These are phyloP conservation scores for Ochropleura leucogaster DNA, from an alignment of 2,888 invertebrate genomes.

Conservation along the genomic window DNA sequence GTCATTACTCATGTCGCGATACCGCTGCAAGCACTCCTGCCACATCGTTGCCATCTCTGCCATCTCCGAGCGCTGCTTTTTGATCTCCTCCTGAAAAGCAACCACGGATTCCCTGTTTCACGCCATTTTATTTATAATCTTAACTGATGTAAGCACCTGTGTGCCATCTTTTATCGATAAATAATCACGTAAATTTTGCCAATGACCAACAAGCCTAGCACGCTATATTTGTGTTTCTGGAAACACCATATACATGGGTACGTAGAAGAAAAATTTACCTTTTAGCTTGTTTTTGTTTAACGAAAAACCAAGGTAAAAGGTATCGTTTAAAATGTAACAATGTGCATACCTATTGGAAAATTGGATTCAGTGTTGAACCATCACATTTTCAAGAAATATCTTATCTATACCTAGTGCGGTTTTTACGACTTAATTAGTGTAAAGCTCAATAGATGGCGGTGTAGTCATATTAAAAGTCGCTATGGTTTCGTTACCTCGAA, in stretches of 20 bases:
- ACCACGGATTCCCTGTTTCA: neutral
- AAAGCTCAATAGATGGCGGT: no score
- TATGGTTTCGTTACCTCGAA: no score
- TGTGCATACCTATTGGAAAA: neutral
- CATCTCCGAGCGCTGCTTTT: conserved; percentile 87
- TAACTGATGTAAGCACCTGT: neutral
- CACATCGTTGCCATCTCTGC: conserved; percentile 88
- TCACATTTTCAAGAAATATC: neutral
- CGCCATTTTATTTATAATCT: neutral
- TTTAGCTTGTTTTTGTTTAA: neutral
- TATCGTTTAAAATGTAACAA: neutral
- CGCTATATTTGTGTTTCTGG: neutral
- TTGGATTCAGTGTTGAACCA: neutral
- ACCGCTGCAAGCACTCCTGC: conserved; percentile 88
- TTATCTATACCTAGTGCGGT: no score
- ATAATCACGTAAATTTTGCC: neutral
- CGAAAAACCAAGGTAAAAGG: neutral
- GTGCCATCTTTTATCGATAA: neutral
- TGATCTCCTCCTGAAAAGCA: conserved; percentile 83
- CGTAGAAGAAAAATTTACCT: neutral
- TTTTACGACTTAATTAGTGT: no score
- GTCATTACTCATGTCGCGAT: conserved; percentile 87
- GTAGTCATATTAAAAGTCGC: no score
- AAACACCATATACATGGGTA: neutral
- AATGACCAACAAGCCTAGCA: neutral